Base-by-base conservation (phyloP, 2,113 vertebrate genomes). In the Tamias sibiricus region DNA sequence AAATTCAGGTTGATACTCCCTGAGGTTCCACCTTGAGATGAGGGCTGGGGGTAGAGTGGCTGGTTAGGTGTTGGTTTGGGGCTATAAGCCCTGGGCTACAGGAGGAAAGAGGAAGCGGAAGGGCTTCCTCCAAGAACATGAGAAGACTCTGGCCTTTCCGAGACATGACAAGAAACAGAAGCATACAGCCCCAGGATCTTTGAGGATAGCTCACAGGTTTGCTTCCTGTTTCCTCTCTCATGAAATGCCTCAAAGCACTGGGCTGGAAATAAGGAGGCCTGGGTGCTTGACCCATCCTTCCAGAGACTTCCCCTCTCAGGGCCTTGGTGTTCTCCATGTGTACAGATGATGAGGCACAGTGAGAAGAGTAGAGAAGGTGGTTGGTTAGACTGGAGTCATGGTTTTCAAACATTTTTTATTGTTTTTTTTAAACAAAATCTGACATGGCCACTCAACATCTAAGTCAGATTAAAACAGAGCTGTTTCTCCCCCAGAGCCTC, bases 161-260 rank as follows among this genome's bases (percentile, higher is more conserved):
- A n/a, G 92, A n/a, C 44, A 47, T 47, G 72, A 74, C 52, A 83
- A 93, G 82, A 94, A 97, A 96, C 69, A 98, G 22, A 96, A 77
- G 42, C 71, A 94, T 32, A 87, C 47, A 92, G 79, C 52, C 40
- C 22, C 30, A 52, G 79, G 84, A 95, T 83, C 74, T 96, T 91
- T 86, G 59, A 93, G 69, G 49, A 75, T 0, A 6, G 28, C 14
- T 96, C 79, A 83, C 79, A 96, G 79, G 6, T 26, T 69, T 71
- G n/a, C 87, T 95, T 95, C 79, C 92, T 95, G 83, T 89, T 96
- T 96, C 47, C 24, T 85, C 59, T 93, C 72, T 93, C 19, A 57
- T n/a, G 68, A 87, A 66, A 96, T 62, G 11, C n/a, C 10, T 6
- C 79, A 71, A 66, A 93, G n/a, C 47, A 71, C 66, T 88, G 37